These are phyloP conservation scores for Clupea harengus DNA, from an alignment of 2,113 vertebrate genomes.

Conservation along the genomic window DNA sequence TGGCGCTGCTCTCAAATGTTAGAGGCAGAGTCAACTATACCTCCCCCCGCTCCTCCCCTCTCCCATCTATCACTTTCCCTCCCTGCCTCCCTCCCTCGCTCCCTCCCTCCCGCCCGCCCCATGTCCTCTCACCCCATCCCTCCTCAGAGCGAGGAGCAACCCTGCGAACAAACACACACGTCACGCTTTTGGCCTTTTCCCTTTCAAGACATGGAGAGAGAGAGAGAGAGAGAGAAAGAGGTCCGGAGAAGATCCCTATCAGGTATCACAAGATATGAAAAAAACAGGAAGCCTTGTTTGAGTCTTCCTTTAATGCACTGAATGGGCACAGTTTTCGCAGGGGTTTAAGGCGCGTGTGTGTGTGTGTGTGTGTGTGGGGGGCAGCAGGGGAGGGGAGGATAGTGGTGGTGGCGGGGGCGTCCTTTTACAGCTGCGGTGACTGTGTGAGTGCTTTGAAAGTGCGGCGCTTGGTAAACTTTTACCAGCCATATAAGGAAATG, in stretches of 20 bases:
- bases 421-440: conserved; percentile 42
- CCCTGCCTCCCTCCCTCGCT: background rate
- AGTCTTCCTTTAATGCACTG: conserved; percentile 37
- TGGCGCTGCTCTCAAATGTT: conserved; percentile 45
- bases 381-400: too few relatives aligned
- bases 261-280: conserved; percentile 43
- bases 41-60: background rate
- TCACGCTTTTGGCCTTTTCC: conserved; percentile 24
- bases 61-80: background rate
- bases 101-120: background rate
- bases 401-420: background rate
- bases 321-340: conserved; percentile 47
- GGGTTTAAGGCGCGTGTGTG: conserved; percentile 48
- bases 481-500: conserved; percentile 54
- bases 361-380: background rate
- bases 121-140: background rate
- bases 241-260: conserved; percentile 35
- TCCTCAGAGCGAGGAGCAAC: conserved; percentile 34
- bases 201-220: too few relatives aligned
- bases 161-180: conserved; percentile 62
- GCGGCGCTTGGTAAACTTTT: conserved; percentile 48
- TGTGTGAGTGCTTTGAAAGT: conserved; percentile 44
- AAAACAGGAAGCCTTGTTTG: conserved; percentile 37
- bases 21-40: conserved; percentile 16
- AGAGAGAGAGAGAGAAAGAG: background rate